Evolutionary conservation across 92 coral and sea anemone species (phyloP), one percentile per base, ranked within the genome.

Genomic region (Meandrina meandrites): DNA sequence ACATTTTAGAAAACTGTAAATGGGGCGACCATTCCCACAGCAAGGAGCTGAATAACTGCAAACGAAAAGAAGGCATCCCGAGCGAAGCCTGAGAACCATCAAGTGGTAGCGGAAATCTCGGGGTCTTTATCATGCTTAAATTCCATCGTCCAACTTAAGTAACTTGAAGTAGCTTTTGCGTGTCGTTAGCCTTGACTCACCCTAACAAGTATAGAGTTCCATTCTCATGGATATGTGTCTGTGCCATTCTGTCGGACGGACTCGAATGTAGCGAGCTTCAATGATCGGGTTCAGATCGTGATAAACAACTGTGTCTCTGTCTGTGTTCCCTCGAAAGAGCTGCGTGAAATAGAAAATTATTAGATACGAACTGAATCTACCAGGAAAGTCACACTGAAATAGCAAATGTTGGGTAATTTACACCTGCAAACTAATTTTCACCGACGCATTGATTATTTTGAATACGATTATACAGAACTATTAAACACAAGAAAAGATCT

Each of bases 121-220:
- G 45, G 45, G 45, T 40, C 45, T 40, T 48, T 48, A 7, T 48
- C 53, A 12, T 48, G 53, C 8, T 48, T 48, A 48, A 13, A 48
- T 48, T 48, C 9, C 12, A 7, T 48, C 6, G 53, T 48, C 14
- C 53, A 48, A 48, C 14, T 48, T 48, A n/a, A n/a, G n/a, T 40
- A 40, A 40, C 2, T 40, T n/a, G n/a, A n/a, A 48, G 11, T 9
- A 48, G 11, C 53, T 12, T 48, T 4, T 48, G 53, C 11, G 53
- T 48, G 12, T 2, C 64, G n/a, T 2, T 60, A 24, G 12, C 13
- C 51, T 76, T 18, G 0, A 76, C 79, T 78, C 27, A 78, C 81
- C 60, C 18, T 77, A 77, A 28, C 81, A 78, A 31, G 68, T 50
- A 31, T 78, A 51, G 2, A 77, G 81, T n/a, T 77, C 81, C 58